Evolutionary conservation across 2,113 vertebrate genomes (phyloP), one percentile per base, ranked within the genome.

Genomic region (Promerops cafer): DNA sequence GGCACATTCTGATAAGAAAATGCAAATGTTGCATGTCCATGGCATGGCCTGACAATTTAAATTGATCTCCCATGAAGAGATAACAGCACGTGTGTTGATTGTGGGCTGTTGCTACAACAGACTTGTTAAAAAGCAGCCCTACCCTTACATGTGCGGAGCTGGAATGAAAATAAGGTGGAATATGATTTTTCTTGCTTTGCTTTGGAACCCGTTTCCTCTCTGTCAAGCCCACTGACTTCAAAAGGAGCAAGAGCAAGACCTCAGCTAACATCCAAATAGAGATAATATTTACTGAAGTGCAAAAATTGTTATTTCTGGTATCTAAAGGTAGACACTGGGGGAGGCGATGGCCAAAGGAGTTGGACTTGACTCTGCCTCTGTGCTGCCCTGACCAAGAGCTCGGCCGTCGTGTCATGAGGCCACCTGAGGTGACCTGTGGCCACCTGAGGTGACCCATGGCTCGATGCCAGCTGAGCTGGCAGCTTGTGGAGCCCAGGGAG

Each of bases 1-100:
- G 83, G 84, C 84, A 91, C 89, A 77, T 95, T 71, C 84, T n/a
- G 82, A 77, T 31, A 94, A 80, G 15, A 71, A 90, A 90, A 85
- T 59, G 84, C 87, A 76, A 87, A 89, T 70, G 61, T 13, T 94
- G 84, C 87, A 89, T 90, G 92, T 93, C 83, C 39, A 18, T 37
- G 39, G 65, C 78, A 71, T 7, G 28, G 60, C 63, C 60, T 22
- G 22, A 66, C 85, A 59, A 39, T 47, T 68, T 28, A 45, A 5
- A 75, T 93, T 64, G 69, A 71, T 90, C 84, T 85, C 64, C 89
- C 57, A 30, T 10, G 0, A 50, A 49, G 30, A 71, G 83, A 63
- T 83, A 93, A 74, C 47, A 63, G 50, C 68, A 4, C 3, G 16
- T 20, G 71, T 70, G 87, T 37, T 75, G 79, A 59, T 45, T 37